Percentiles rank a stretch among this genome's conserved stretches.
phyloP scores from a whole-genome alignment of 2,113 vertebrate genomes.

The Protomyctophum bolini region DNA sequence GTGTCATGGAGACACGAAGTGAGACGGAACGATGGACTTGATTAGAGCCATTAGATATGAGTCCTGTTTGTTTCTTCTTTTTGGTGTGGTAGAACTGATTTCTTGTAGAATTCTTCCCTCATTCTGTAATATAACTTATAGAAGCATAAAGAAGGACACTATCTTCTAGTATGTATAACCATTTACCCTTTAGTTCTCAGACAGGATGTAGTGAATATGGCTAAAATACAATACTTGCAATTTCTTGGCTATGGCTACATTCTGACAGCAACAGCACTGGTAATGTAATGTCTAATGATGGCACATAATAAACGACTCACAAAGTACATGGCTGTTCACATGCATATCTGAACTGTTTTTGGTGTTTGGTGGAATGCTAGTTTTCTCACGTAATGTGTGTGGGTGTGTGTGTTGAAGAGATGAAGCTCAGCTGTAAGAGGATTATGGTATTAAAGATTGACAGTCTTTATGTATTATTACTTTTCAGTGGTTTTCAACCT shows the following conservation, averaged over 20 bases:
- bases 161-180: neutral
- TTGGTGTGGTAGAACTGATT: neutral
- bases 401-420: constrained; percentile 72
- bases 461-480: constrained; percentile 35
- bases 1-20: neutral
- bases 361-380: neutral
- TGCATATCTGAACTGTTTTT: neutral
- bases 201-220: neutral
- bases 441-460: constrained; percentile 65
- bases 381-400: neutral
- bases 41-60: neutral
- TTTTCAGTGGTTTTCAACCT: neutral
- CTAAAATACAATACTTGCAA: neutral
- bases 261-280: neutral
- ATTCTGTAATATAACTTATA: too few relatives aligned
- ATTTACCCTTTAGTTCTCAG: neutral
- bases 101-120: neutral
- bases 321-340: neutral
- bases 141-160: too few relatives aligned
- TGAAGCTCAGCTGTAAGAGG: constrained; percentile 59
- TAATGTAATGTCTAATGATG: neutral
- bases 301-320: neutral
- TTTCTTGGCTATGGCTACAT: neutral
- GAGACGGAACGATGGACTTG: neutral
- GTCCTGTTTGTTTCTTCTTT: neutral